These are phyloP conservation scores for Odobenus rosmarus DNA, from an alignment of 2,113 vertebrate genomes.

Conservation along the genomic window DNA sequence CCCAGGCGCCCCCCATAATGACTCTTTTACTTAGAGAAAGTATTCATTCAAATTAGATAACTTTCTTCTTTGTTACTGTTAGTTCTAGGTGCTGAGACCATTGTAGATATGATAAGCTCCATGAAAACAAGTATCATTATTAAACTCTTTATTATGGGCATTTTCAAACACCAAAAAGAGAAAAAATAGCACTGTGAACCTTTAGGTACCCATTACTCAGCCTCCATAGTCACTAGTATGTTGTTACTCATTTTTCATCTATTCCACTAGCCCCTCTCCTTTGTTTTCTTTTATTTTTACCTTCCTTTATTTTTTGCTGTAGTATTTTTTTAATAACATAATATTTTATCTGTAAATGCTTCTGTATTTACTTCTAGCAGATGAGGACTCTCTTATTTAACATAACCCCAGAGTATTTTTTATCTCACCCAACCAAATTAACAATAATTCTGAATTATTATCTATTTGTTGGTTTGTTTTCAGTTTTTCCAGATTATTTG, in stretches of 20 bases:
- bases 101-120: not conserved
- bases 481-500: constrained; percentile 39
- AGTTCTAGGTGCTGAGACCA: not conserved
- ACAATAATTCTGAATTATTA: constrained; percentile 1
- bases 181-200: not conserved
- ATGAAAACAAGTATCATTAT: not conserved
- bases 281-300: not conserved
- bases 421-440: not conserved
- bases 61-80: not conserved
- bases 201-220: not conserved
- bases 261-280: not conserved
- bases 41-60: constrained; percentile 20
- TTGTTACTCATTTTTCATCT: not conserved
- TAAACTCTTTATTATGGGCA: not conserved
- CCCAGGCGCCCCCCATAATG: not conserved
- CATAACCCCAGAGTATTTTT: not conserved
- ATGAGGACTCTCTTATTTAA: not conserved
- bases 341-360: not conserved
- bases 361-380: not conserved
- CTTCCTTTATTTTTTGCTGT: not conserved
- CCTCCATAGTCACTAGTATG: not conserved
- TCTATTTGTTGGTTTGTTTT: not conserved
- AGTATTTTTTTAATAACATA: not conserved
- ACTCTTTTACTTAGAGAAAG: not conserved
- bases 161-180: not conserved